These are phyloP conservation scores for Paratilapia polleni DNA, from an alignment of 2,113 vertebrate species.

Conservation along the genomic window DNA sequence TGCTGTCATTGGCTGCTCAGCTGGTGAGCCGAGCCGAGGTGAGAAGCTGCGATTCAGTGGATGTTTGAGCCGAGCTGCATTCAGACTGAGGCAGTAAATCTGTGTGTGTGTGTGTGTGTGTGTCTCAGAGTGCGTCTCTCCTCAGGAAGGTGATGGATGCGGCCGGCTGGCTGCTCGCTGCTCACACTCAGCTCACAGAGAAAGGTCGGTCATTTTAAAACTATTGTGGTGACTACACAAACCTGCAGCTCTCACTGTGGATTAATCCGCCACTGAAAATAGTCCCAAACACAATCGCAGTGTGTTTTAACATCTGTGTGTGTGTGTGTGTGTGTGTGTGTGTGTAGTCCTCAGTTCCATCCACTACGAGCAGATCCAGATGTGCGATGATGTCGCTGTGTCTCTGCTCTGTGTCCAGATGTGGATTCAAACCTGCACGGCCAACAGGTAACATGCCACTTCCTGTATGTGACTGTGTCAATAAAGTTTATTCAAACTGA, in stretches of 20 bases:
- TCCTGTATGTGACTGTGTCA: background rate
- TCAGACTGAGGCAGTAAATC: background rate
- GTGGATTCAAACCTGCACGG: constrained; percentile 83
- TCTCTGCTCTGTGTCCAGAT: constrained; percentile 82
- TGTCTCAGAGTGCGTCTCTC: constrained; percentile 69
- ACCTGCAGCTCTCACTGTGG: background rate
- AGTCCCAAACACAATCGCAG: background rate
- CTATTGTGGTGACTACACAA: background rate
- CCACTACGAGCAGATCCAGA: constrained; percentile 86
- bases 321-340: background rate
- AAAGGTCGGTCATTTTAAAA: constrained; percentile 79
- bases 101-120: background rate
- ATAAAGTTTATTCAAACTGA: background rate
- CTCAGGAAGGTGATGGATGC: constrained; percentile 87
- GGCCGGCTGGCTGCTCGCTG: constrained; percentile 84
- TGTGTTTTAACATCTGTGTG: background rate
- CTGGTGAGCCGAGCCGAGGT: constrained; percentile 51
- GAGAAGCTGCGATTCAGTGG: background rate
- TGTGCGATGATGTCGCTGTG: constrained; percentile 86
- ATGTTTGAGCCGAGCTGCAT: background rate
- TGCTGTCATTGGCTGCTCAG: constrained; percentile 66
- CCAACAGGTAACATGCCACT: constrained; percentile 81
- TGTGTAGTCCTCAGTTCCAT: constrained; percentile 86
- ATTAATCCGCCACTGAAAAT: background rate
- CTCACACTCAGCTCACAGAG: constrained; percentile 80